Base-by-base conservation (phyloP, 2,113 vertebrate genomes). In the Centropus bengalensis region DNA sequence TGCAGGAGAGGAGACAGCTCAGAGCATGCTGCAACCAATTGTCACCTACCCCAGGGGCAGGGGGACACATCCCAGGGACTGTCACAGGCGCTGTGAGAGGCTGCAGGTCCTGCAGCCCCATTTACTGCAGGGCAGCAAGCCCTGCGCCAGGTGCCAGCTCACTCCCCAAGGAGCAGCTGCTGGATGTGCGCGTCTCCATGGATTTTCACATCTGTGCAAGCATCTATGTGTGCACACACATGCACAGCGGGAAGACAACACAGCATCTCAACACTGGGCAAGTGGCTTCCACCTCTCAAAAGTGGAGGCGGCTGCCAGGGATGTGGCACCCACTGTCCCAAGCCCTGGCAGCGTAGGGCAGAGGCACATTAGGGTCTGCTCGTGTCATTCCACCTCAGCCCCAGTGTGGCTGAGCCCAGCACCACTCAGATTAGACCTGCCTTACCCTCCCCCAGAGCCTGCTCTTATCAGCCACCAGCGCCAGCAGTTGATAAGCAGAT, bases 141-240 rank as follows among this genome's bases (percentile, higher is more conserved):
- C 28, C 42, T 9, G 16, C 0, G 5, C 69, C 47, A 3, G 20
- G 45, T 6, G 30, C 74, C 12, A 3, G 42, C 58, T 32, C 36
- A n/a, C n/a, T 42, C 36, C 63, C 38, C 1, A 5, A 5, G n/a
- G 6, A 63, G 30, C 26, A 2, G 81, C 30, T 10, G 63, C 56
- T 13, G 30, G 38, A 28, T 9, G 54, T 14, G 8, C 14, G 15
- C 5, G 27, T 27, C 23, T 27, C 23, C 26, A 27, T 0, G 15
- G 3, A 1, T 1, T n/a, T 16, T 47, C 1, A 2, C 1, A 26
- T 8, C 13, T 1, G 2, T 4, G 66, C 24, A 14, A 7, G 38
- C 8, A 2, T 0, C 8, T 20, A 7, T 0, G 7, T 19, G 44
- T 12, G 2, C 62, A n/a, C 23, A 54, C 30, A 3, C 1, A 6